phyloP scores from a whole-genome alignment of 2,888 invertebrate species.

The Leptopterna dolabrata region DNA sequence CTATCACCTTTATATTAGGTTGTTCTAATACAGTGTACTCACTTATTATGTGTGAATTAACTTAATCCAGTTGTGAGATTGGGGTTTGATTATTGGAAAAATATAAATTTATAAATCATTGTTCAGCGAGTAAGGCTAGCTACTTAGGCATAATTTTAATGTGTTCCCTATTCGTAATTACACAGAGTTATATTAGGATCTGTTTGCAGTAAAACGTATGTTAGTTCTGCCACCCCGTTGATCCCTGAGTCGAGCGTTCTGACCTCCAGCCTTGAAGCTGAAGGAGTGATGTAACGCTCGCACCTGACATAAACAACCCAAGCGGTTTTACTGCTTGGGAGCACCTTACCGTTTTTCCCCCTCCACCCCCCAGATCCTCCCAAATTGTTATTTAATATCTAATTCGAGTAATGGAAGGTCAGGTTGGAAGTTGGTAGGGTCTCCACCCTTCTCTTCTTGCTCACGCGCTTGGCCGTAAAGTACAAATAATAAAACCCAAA shows the following conservation, averaged over 20 bases:
- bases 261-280: not conserved
- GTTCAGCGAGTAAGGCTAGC: too few relatives aligned
- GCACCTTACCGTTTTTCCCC: not conserved
- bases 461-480: slow-evolving; percentile 14
- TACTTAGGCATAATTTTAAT: too few relatives aligned
- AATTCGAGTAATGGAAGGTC: slow-evolving; percentile 55
- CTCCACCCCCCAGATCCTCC: not conserved
- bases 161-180: too few relatives aligned
- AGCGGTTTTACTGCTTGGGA: slow-evolving; percentile 12
- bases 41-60: too few relatives aligned
- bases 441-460: not conserved
- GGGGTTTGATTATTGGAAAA: too few relatives aligned
- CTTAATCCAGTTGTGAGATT: too few relatives aligned
- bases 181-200: too few relatives aligned
- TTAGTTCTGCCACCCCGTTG: not conserved
- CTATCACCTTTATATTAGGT: too few relatives aligned
- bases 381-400: slow-evolving; percentile 54
- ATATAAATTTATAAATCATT: too few relatives aligned
- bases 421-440: slow-evolving; percentile 8
- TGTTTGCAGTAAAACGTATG: too few relatives aligned
- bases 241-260: not conserved
- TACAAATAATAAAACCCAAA: slow-evolving; percentile 45
- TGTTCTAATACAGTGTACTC: too few relatives aligned
- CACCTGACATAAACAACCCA: slow-evolving; percentile 8
- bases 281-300: not conserved